A percentile compares a stretch with the other conserved stretches of the same genome.
phyloP scores from a whole-genome alignment of 2,888 invertebrate genomes.

The Leptinotarsa rubiginosa region DNA sequence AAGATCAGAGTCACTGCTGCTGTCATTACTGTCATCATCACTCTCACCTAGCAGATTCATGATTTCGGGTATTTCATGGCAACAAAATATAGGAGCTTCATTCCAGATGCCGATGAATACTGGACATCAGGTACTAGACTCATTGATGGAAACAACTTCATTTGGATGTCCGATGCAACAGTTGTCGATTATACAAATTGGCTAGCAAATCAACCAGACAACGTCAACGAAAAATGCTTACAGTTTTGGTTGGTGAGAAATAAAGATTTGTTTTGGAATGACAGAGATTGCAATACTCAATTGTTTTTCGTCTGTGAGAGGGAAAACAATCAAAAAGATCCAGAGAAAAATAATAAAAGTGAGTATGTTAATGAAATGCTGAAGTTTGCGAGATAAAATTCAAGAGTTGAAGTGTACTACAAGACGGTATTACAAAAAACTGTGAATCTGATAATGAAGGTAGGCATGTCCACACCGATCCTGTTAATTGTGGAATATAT shows the following conservation, averaged over 20 bases:
- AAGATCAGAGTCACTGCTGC: too few species aligned
- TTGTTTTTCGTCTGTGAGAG: conserved; percentile 42
- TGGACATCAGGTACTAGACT: conserved; percentile 43
- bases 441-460: too few species aligned
- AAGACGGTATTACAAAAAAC: too few species aligned
- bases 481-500: too few species aligned
- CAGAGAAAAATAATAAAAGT: background rate
- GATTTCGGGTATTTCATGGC: too few species aligned
- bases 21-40: too few species aligned
- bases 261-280: conserved; percentile 38
- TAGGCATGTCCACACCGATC: too few species aligned
- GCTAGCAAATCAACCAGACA: conserved; percentile 42
- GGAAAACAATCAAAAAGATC: conserved; percentile 13
- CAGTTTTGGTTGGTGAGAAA: conserved; percentile 30
- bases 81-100: too few species aligned
- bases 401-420: too few species aligned
- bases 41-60: too few species aligned
- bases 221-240: conserved; percentile 39
- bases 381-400: too few species aligned
- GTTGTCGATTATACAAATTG: conserved; percentile 41
- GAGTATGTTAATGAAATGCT: background rate
- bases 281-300: conserved; percentile 34
- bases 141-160: conserved; percentile 36
- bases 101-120: background rate
- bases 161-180: conserved; percentile 41